These are phyloP conservation scores for Lampris megalopsis DNA, from an alignment of 2,113 vertebrate species.

Conservation along the genomic window DNA sequence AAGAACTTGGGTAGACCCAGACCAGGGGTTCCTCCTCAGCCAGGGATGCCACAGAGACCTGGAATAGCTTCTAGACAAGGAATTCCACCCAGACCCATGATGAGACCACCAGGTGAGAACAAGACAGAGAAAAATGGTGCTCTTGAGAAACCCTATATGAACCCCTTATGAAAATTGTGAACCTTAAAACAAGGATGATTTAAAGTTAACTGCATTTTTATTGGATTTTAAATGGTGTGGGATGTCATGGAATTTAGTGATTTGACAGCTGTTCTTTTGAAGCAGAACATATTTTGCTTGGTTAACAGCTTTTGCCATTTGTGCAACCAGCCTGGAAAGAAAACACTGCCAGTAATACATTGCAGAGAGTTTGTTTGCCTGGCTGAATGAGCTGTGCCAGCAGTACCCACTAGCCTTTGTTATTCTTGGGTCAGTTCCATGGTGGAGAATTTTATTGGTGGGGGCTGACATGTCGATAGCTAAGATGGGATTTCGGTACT, in stretches of 20 bases:
- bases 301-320: not conserved
- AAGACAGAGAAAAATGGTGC: not conserved
- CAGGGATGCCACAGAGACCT: conserved; percentile 69
- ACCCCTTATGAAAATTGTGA: not conserved
- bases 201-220: not conserved
- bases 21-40: conserved; percentile 55
- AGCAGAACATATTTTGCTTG: not conserved
- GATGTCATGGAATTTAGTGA: not conserved
- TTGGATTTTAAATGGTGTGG: not conserved
- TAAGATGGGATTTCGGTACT: conserved; percentile 16
- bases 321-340: not conserved
- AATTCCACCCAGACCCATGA: conserved; percentile 69
- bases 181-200: too few relatives aligned
- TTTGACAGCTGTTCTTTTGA: not conserved
- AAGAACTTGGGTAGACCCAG: conserved; percentile 86
- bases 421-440: conserved; percentile 22
- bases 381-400: conserved; percentile 46
- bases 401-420: conserved; percentile 37
- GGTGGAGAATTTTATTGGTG: not conserved
- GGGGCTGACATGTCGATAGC: not conserved
- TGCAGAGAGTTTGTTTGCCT: conserved; percentile 37
- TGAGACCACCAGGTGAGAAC: conserved; percentile 80
- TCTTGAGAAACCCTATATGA: not conserved
- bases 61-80: conserved; percentile 77
- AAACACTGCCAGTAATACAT: not conserved